A percentile compares a stretch with the other conserved stretches of the same genome.
Conservation (phyloP, 2,888 invertebrate genomes). For the Poecilobothrus nobilitatus region DNA sequence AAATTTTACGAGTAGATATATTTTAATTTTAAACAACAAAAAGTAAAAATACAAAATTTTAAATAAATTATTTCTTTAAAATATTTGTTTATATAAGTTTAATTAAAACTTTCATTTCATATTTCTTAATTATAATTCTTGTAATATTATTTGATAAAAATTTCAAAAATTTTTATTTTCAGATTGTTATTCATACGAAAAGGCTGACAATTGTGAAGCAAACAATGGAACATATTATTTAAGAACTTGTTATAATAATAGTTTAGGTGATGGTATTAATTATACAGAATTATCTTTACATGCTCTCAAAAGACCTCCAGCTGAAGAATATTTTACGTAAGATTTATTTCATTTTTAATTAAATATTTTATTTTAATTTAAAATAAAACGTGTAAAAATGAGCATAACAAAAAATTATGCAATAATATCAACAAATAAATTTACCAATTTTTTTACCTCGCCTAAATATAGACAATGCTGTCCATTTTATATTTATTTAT, state of each 20-base stretch:
- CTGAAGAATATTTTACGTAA: slow-evolving; percentile 67
- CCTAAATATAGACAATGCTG: too few species aligned
- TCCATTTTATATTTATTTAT: too few species aligned
- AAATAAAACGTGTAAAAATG: background rate
- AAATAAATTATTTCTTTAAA: too few species aligned
- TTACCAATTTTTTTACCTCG: too few species aligned
- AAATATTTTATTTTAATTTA: too few species aligned
- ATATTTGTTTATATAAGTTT: too few species aligned
- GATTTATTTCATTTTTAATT: slow-evolving; percentile 26
- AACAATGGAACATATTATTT: slow-evolving; percentile 58
- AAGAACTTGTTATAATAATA: slow-evolving; percentile 53
- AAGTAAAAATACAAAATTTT: too few species aligned
- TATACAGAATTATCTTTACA: slow-evolving; percentile 49
- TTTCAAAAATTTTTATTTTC: slow-evolving; percentile 28
- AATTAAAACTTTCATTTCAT: too few species aligned
- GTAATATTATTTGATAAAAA: too few species aligned
- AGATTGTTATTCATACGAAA: slow-evolving; percentile 62
- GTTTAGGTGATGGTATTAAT: slow-evolving; percentile 48
- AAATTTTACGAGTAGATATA: too few species aligned
- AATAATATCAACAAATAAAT: background rate
- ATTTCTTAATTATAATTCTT: too few species aligned
- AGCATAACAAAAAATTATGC: slow-evolving; percentile 2
- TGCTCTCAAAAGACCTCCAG: slow-evolving; percentile 55
- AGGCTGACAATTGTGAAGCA: slow-evolving; percentile 52
- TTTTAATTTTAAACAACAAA: too few species aligned